These are phyloP conservation scores for Sander lucioperca DNA, from an alignment of 2,113 vertebrate species.

Conservation along the genomic window DNA sequence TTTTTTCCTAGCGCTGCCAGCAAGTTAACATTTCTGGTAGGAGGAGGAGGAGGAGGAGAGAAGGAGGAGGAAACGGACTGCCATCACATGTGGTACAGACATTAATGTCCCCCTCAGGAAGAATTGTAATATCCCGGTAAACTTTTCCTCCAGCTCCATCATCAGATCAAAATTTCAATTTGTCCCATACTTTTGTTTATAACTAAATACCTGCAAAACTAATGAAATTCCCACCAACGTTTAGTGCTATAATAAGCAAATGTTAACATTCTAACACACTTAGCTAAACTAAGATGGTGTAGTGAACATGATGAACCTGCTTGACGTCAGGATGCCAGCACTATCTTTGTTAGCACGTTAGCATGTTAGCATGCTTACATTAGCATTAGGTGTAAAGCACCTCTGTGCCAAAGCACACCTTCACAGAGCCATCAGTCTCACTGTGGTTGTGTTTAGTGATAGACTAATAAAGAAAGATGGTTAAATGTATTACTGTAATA, in stretches of 20 bases:
- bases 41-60: no score
- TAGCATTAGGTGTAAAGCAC: no score
- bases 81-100: background rate
- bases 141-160: no score
- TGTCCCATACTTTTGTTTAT: background rate
- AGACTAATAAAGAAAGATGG: background rate
- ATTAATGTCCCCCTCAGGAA: background rate
- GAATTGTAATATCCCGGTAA: background rate
- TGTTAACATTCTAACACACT: background rate
- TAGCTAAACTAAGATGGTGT: background rate
- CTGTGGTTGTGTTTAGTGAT: background rate
- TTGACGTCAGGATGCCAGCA: background rate
- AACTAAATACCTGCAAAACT: background rate
- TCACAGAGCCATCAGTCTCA: background rate
- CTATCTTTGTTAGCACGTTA: no score
- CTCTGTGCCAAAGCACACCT: no score
- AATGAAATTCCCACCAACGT: background rate
- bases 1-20: background rate
- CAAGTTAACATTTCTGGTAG: background rate
- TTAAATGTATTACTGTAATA: background rate
- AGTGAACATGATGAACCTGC: background rate
- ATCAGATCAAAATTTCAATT: no score
- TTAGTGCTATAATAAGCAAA: background rate
- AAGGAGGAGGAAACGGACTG: background rate
- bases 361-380: no score